phyloP scores from a whole-genome alignment of 92 coral and sea anemone species.

The Palythoa heliodiscus region DNA sequence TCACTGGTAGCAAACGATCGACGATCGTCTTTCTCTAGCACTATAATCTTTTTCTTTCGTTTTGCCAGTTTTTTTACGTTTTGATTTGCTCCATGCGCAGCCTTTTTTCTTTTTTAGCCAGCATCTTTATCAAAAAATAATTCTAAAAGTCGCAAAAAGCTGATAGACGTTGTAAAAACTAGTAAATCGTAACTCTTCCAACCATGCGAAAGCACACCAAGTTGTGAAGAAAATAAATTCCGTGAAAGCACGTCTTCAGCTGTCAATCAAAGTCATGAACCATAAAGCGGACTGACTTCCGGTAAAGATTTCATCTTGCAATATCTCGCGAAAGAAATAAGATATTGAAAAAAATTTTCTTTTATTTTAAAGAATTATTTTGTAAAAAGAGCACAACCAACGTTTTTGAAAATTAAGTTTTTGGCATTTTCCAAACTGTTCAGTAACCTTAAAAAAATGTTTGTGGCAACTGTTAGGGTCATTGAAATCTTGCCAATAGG shows the following conservation, averaged over 20 bases:
- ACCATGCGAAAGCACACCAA: constrained; percentile 4
- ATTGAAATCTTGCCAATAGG: no score
- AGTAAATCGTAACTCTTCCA: background rate
- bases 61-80: constrained; percentile 17
- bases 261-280: constrained; percentile 16
- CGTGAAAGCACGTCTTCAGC: background rate
- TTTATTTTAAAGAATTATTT: background rate
- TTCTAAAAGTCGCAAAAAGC: background rate
- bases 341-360: no score
- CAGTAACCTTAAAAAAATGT: no score
- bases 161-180: background rate
- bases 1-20: constrained; percentile 8
- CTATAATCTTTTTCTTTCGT: background rate
- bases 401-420: no score
- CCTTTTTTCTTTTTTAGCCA: constrained; percentile 13
- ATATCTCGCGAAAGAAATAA: no score
- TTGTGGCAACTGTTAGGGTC: no score
- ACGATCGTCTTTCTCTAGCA: background rate
- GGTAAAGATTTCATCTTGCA: no score
- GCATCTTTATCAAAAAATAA: background rate
- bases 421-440: no score
- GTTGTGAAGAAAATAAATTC: constrained; percentile 1
- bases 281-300: background rate
- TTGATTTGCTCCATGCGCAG: background rate
- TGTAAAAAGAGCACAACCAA: no score